Percentiles rank a stretch among this genome's conserved stretches.
Conservation (phyloP, 1,140 invertebrate genomes). For the Odontomachus brunneus region DNA sequence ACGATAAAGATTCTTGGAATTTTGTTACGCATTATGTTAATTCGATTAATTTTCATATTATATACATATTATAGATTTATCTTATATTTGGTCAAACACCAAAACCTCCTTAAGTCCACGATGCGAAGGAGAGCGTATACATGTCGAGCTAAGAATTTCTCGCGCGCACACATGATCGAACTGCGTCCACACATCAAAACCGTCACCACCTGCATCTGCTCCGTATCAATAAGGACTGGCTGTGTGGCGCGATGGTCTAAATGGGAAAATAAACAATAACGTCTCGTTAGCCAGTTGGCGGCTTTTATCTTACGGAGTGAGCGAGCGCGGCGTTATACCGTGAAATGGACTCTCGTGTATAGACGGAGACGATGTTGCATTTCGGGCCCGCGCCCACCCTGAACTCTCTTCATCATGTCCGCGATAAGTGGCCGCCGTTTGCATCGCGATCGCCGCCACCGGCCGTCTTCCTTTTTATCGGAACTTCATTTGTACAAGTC, state of each 20-base stretch:
- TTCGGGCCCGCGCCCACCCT: constrained; percentile 63
- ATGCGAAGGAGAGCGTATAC: neutral
- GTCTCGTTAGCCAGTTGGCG: constrained; percentile 69
- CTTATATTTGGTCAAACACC: too few species aligned
- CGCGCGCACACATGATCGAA: constrained; percentile 19
- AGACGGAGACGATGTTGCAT: constrained; percentile 78
- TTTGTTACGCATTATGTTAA: too few species aligned
- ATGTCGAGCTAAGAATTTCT: neutral
- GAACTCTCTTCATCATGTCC: constrained; percentile 72
- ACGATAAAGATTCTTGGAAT: too few species aligned
- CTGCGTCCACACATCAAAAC: constrained; percentile 13
- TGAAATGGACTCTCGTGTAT: constrained; percentile 80
- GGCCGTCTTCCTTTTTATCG: constrained; percentile 72
- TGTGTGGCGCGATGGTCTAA: constrained; percentile 59
- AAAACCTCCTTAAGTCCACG: neutral
- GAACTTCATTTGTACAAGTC: constrained; percentile 80
- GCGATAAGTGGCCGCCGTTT: constrained; percentile 79
- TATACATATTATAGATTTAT: too few species aligned
- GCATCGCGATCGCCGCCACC: constrained; percentile 62
- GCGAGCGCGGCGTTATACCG: constrained; percentile 79
- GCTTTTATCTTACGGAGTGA: constrained; percentile 75
- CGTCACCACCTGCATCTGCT: constrained; percentile 63
- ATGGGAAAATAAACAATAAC: constrained; percentile 72
- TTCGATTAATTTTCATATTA: too few species aligned
- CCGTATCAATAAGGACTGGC: constrained; percentile 68